A percentile compares a stretch with the other conserved stretches of the same genome.
Evolutionary conservation across 2,888 invertebrate genomes (phyloP).

Genomic region (Dexiosoma caninum): DNA sequence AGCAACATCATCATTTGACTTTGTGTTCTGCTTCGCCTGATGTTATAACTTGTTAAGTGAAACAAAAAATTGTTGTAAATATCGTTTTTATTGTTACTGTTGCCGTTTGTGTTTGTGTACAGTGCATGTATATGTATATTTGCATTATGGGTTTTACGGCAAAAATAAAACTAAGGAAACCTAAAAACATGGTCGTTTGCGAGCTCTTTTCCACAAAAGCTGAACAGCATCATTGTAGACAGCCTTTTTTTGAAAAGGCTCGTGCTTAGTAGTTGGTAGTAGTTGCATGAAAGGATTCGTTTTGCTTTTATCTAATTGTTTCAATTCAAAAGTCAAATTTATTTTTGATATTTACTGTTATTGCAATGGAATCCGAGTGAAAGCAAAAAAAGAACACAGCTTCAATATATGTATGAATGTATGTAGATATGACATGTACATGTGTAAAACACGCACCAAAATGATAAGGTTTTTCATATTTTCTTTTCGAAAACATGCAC

Average conservation of each 20-base stretch:
- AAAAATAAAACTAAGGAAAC: conserved; percentile 23
- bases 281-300: conserved; percentile 5
- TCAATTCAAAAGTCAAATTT: conserved; percentile 53
- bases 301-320: conserved; percentile 34
- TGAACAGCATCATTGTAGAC: not conserved
- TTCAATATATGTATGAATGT: no score
- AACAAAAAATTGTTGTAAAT: conserved; percentile 34
- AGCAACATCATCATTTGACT: conserved; percentile 18
- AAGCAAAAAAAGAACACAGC: not conserved
- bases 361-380: conserved; percentile 1
- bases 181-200: not conserved
- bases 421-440: no score
- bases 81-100: conserved; percentile 10
- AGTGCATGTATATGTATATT: conserved; percentile 44
- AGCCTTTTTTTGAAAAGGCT: not conserved
- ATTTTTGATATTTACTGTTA: conserved; percentile 30
- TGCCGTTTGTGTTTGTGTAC: conserved; percentile 1
- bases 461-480: not conserved
- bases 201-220: not conserved
- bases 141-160: conserved; percentile 54
- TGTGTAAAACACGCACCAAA: not conserved
- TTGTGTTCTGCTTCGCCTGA: conserved; percentile 43
- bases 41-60: conserved; percentile 53
- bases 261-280: not conserved
- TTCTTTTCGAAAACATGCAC: no score